phyloP scores from a whole-genome alignment of 1,140 invertebrate genomes.

The Camponotus floridanus region DNA sequence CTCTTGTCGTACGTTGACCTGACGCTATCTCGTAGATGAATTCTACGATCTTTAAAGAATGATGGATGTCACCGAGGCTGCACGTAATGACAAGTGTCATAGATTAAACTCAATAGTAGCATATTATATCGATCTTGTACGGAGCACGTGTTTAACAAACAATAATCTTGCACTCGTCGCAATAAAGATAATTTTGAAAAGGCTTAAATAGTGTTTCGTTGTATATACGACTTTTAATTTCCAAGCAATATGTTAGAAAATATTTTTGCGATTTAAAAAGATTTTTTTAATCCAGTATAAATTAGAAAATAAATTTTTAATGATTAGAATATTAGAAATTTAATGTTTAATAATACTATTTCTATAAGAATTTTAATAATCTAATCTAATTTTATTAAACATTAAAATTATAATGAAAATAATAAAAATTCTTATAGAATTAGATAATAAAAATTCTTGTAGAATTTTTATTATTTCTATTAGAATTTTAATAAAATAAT shows the following conservation, averaged over 20 bases:
- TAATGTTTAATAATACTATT: not conserved
- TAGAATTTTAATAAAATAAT: too few relatives aligned
- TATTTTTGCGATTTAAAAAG: too few relatives aligned
- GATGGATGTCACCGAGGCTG: not conserved
- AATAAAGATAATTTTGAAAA: not conserved
- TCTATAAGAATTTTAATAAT: not conserved
- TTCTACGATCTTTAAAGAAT: conserved; percentile 32
- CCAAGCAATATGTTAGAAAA: not conserved
- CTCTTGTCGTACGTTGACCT: conserved; percentile 72
- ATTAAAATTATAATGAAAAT: too few relatives aligned
- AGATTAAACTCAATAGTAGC: not conserved
- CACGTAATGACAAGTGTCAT: not conserved
- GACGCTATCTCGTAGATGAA: conserved; percentile 11
- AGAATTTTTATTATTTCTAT: too few relatives aligned
- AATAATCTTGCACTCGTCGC: not conserved
- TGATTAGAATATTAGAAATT: too few relatives aligned
- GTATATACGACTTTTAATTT: not conserved
- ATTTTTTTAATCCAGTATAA: too few relatives aligned
- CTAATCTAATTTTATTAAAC: too few relatives aligned
- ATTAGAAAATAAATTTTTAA: too few relatives aligned
- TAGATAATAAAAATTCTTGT: too few relatives aligned
- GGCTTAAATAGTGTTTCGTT: not conserved
- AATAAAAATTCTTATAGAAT: too few relatives aligned
- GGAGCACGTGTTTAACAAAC: not conserved
- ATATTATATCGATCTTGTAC: not conserved